Base-by-base conservation (phyloP, 1,140 invertebrate species). In the Trissolcus basalis region DNA sequence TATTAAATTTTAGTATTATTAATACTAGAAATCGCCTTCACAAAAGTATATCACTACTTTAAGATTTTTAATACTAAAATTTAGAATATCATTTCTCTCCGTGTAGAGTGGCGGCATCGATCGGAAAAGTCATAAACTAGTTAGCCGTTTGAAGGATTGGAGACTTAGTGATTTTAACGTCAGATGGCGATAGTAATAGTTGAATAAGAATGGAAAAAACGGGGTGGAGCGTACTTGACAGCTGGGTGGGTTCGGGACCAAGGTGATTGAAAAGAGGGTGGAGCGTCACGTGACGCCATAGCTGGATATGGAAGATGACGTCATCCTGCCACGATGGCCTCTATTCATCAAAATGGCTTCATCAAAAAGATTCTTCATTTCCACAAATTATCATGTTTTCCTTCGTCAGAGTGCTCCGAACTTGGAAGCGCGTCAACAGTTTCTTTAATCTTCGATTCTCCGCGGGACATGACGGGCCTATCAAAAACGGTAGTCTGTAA, bases 231-330 rank as follows among this genome's bases (percentile, higher is more conserved):
- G 80, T 85, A 80, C 84, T 84, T 87, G 87, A 89, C 87, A 89
- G 86, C 86, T 88, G 87, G 87, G 87, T 87, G 87, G 86, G 87
- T 86, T 87, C 85, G 80, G 77, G 82, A 80, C 86, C 82, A 87
- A 89, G 87, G 85, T 88, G 87, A 89, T 89, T 89, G 87, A 89
- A 88, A 88, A 85, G 85, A 88, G 87, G 87, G 87, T 88, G 87
- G 87, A 89, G 87, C 86, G 86, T 87, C 86, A 89, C 86, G 86
- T 89, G 86, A 88, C 83, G 87, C 87, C 86, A 88, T 88, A 83
- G 80, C 79, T 84, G 83, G 82, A 84, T 83, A 86, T 85, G 81
- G 81, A 84, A 81, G 75, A 83, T 87, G 87, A 87, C 86, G 87
- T 87, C 86, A 87, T 63, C 61, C 70, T 78, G 71, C 82, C 83